Base-by-base conservation (phyloP, 2,797 vertebrate species). In the Poecilia wingei region DNA sequence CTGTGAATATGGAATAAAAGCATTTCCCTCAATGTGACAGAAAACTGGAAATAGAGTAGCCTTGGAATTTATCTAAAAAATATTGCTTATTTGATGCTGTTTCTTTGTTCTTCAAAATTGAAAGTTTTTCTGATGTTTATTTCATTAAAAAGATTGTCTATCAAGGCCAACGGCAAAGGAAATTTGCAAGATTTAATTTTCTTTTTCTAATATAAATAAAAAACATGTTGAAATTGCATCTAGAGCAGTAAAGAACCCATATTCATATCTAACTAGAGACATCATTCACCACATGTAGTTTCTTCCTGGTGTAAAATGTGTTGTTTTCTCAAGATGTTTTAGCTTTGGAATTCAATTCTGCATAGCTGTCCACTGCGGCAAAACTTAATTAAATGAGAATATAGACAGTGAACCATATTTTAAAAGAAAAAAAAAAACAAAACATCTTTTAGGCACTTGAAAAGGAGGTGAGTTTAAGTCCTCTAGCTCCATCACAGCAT, bases 381-480 rank as follows among this genome's bases (percentile, higher is more conserved):
- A 36, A 46, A 64, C 25, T 25, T 53, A 64, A 28, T 16, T 20
- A 66, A 77, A 71, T 64, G 33, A 82, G 53, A 72, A 25, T n/a
- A 75, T 8, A 59, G 10, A 76, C 39, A 70, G 28, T 25, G 25
- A 80, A 53, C 16, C 9, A 41, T 69, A 69, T 39, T 78, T 74
- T 39, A 45, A 20, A 28, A 16, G 16, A 76, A 36, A 55, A 74
- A 36, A 14, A 41, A 74, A 49, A 49, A 49, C n/a, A 20, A 51
- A 51, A 31, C 49, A 39, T 36, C 5, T 36, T 45, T 76, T 70
- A 59, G 18, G 51, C 41, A 31, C 31, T 53, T 74, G 14, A 55
- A 57, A 83, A 69, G 47, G 49, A 61, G n/a, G 51, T 73, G 75
- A 57, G 45, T 45, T 36, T 36, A 61, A 25, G 12, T 73, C 46